Evolutionary conservation across 2,797 vertebrate genomes (phyloP).

Genomic region (Enteromius radiatus): DNA sequence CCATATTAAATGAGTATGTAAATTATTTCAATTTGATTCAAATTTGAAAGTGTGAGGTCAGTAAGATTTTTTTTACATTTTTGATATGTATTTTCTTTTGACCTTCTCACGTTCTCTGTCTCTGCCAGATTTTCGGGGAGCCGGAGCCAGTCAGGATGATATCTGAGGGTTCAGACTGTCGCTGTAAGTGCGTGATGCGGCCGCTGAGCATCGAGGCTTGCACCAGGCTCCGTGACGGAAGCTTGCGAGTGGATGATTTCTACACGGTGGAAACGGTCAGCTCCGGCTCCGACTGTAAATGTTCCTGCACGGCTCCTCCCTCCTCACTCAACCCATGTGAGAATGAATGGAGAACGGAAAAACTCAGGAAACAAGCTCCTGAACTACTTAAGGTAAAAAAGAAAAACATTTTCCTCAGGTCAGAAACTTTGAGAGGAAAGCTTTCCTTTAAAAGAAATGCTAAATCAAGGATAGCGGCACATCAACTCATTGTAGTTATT

Average conservation of each 20-base stretch:
- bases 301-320: conserved; percentile 92
- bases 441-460: background rate
- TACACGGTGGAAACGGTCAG: conserved; percentile 97
- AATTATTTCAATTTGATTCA: background rate
- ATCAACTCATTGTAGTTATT: background rate
- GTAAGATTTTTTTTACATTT: background rate
- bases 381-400: conserved; percentile 89
- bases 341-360: conserved; percentile 97
- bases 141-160: conserved; percentile 92
- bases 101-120: background rate
- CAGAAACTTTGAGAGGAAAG: background rate
- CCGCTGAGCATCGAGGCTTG: conserved; percentile 92
- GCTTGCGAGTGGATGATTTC: conserved; percentile 87
- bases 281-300: conserved; percentile 92
- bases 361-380: conserved; percentile 94
- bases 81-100: background rate
- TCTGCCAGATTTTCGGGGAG: conserved; percentile 86
- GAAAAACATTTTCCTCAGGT: background rate
- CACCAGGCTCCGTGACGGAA: conserved; percentile 83
- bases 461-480: background rate
- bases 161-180: conserved; percentile 95
- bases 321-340: conserved; percentile 97
- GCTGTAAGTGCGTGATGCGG: conserved; percentile 97
- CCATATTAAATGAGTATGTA: background rate
- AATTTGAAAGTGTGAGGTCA: background rate